Evolutionary conservation across 1,140 invertebrate species (phyloP).

Genomic region (Heterodera carotae): DNA sequence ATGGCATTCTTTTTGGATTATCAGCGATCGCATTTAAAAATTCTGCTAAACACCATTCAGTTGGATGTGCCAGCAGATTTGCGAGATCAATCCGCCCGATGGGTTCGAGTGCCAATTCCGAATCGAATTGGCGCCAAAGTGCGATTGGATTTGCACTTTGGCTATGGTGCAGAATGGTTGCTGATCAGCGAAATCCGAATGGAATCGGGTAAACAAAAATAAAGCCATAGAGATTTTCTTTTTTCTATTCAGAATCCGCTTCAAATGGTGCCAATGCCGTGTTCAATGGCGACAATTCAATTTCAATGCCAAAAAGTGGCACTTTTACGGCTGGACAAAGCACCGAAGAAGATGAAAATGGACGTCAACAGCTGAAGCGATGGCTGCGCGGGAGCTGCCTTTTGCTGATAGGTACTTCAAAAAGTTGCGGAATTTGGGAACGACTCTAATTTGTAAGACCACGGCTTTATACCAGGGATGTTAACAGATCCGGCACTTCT

Average conservation of each 20-base stretch:
- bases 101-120: slow-evolving; percentile 48
- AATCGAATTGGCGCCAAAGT: slow-evolving; percentile 35
- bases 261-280: not conserved
- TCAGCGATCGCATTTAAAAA: not conserved
- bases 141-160: slow-evolving; percentile 42
- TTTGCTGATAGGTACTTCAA: not conserved
- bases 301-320: not conserved
- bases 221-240: not conserved
- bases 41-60: not conserved
- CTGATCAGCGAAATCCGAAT: slow-evolving; percentile 48
- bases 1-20: not conserved
- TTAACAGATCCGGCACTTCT: no score
- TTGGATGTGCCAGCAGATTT: slow-evolving; percentile 43
- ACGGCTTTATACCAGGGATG: no score
- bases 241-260: slow-evolving; percentile 4
- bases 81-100: slow-evolving; percentile 38
- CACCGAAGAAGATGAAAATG: not conserved
- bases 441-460: no score
- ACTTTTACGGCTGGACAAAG: not conserved
- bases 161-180: slow-evolving; percentile 42
- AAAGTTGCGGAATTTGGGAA: no score
- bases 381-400: not conserved
- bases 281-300: not conserved
- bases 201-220: slow-evolving; percentile 36
- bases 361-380: not conserved